These are phyloP conservation scores for Gopherus flavomarginatus DNA, from an alignment of 2,113 vertebrate species.

Conservation along the genomic window DNA sequence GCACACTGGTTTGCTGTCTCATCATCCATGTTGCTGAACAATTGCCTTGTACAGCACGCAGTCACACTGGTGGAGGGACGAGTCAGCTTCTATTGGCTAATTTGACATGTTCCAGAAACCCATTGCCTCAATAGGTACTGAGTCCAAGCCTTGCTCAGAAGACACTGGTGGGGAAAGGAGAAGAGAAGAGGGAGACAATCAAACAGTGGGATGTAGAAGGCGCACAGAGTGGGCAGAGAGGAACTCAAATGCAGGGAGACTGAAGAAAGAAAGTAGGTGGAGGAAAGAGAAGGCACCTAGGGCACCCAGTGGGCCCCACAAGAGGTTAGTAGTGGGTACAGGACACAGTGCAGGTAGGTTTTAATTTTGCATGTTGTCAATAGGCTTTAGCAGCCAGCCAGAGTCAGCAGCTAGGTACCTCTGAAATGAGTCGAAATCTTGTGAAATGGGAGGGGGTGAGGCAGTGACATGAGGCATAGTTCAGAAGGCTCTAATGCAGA, in stretches of 20 bases:
- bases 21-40: accelerated
- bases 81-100: not conserved
- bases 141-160: not conserved
- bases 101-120: not conserved
- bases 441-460: not conserved
- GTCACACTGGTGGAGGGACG: accelerated
- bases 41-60: accelerated
- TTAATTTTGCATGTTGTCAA: not conserved
- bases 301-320: not conserved
- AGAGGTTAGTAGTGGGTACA: not conserved
- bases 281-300: not conserved
- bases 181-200: not conserved
- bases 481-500: not conserved
- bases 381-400: not conserved
- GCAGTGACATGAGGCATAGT: not conserved
- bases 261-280: not conserved
- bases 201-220: not conserved
- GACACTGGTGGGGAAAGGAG: not conserved
- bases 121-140: not conserved
- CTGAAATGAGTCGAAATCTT: not conserved
- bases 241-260: not conserved
- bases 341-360: not conserved
- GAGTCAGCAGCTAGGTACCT: not conserved
- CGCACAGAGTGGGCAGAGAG: not conserved
- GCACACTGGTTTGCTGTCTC: not conserved